A percentile compares a stretch with the other conserved stretches of the same genome.
Conservation (phyloP, 2,888 invertebrate species). For the Tetramorium bicarinatum region DNA sequence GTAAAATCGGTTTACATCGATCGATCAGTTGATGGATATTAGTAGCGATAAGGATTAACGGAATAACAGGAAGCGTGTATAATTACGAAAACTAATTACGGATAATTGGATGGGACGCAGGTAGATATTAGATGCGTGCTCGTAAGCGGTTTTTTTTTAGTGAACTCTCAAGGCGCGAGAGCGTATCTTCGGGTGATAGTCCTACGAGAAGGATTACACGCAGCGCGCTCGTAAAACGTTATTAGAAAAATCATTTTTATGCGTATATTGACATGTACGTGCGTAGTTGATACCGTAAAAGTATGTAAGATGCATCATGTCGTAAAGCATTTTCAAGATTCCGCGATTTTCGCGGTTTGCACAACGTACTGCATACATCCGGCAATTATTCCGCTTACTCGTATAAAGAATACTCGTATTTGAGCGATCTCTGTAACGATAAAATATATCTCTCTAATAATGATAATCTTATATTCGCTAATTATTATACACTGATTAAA, state of each 20-base stretch:
- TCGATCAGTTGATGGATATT: not conserved
- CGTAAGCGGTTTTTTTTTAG: not conserved
- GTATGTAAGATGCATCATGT: not conserved
- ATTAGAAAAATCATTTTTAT: slow-evolving; percentile 40
- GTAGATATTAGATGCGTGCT: slow-evolving; percentile 35
- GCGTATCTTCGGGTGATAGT: slow-evolving; percentile 10
- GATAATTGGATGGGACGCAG: slow-evolving; percentile 33
- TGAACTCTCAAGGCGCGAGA: not conserved
- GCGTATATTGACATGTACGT: slow-evolving; percentile 21
- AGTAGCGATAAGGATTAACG: slow-evolving; percentile 27
- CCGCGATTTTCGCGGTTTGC: slow-evolving; percentile 6
- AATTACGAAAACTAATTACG: slow-evolving; percentile 42
- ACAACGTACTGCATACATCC: not conserved
- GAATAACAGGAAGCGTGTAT: slow-evolving; percentile 41
- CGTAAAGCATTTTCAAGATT: slow-evolving; percentile 26
- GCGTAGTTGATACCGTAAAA: slow-evolving; percentile 22
- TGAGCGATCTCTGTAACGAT: not conserved
- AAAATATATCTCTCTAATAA: not conserved
- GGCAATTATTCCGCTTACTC: not conserved
- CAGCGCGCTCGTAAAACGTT: slow-evolving; percentile 25
- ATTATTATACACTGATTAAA: not conserved
- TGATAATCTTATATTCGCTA: not conserved
- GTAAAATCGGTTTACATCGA: not conserved
- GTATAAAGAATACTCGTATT: not conserved
- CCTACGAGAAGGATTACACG: slow-evolving; percentile 18